phyloP scores from a whole-genome alignment of 2,797 vertebrate species.

The Amniataba percoides region DNA sequence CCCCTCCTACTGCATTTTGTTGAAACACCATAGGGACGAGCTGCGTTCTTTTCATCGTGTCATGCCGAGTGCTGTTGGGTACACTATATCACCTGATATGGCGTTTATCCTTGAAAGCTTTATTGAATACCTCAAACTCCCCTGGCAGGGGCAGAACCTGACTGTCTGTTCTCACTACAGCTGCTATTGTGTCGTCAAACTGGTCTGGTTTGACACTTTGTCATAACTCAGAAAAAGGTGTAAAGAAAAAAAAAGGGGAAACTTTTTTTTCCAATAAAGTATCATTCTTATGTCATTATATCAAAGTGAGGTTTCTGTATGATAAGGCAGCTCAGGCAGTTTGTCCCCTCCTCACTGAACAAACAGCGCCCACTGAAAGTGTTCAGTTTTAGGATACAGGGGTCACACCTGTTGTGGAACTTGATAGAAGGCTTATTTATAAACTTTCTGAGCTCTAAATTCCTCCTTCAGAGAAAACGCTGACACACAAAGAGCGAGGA shows the following conservation, averaged over 20 bases:
- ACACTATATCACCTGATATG: slow-evolving; percentile 79
- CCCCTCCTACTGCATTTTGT: slow-evolving; percentile 58
- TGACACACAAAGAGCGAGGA: slow-evolving; percentile 90
- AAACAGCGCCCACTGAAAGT: slow-evolving; percentile 92
- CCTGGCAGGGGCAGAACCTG: slow-evolving; percentile 73
- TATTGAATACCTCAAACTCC: slow-evolving; percentile 76
- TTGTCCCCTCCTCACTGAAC: slow-evolving; percentile 81
- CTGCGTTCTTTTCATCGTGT: slow-evolving; percentile 61
- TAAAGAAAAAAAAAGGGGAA: slow-evolving; percentile 23
- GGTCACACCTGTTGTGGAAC: slow-evolving; percentile 99
- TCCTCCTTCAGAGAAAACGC: slow-evolving; percentile 97
- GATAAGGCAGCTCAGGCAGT: slow-evolving; percentile 73
- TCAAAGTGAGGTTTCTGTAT: slow-evolving; percentile 56
- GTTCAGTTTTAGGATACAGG: slow-evolving; percentile 99
- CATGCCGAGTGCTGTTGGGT: slow-evolving; percentile 61
- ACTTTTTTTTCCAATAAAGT: slow-evolving; percentile 41
- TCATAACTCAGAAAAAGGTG: slow-evolving; percentile 49
- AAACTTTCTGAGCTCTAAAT: slow-evolving; percentile 99
- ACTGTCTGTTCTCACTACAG: slow-evolving; percentile 78
- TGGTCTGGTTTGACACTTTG: slow-evolving; percentile 54
- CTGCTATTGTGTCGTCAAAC: slow-evolving; percentile 71
- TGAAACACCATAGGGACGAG: slow-evolving; percentile 64
- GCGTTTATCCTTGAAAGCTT: slow-evolving; percentile 83
- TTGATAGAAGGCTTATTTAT: slow-evolving; percentile 99
- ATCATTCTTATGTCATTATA: not conserved